Evolutionary conservation across 2,113 vertebrate species (phyloP), one percentile per base, ranked within the genome.

Genomic region (Ariopsis seemanni): DNA sequence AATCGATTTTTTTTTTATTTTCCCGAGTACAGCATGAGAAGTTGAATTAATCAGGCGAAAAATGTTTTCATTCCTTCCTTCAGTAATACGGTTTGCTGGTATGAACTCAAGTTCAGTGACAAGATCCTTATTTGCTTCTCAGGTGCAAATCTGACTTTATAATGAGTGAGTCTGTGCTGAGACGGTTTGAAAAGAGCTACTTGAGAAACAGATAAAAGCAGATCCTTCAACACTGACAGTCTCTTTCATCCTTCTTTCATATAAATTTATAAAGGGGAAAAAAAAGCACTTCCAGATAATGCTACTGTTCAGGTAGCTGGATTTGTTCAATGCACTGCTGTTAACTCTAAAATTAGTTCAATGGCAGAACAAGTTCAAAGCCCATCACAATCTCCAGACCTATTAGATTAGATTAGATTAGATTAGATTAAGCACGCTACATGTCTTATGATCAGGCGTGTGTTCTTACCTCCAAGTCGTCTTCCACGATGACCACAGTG

Each of bases 401-500:
- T 42, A 42, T 42, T 42, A 42, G 42, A 42, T 42, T 42, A 42
- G 42, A 42, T 42, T 42, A 42, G 34, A 42, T 42, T 42, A 42
- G 42, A 42, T 42, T 42, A 42, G 42, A 52, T 11, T n/a, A 74
- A 20, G 42, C 42, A 74, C 3, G 8, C 4, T 50, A 18, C 15
- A 11, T 8, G 18, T 50, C n/a, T 50, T 25, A 22, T 75, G 57
- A 63, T n/a, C 20, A 27, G 57, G 12, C 22, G 34, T 14, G n/a
- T 5, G 11, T 63, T 79, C 86, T 90, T 91, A 96, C 95, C 91
- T 99, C 98, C 67, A 99, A 74, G 30, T 99, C 98, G 2, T 99
- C 98, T 88, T 99, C 98, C 25, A 99, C 97, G 5, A 99, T 96
- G 88, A 99, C 97, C 34, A 95, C 97, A 0, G 96, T 96, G 0